Evolutionary conservation across 1,140 invertebrate genomes (phyloP).

Genomic region (Dinothrombium tinctorium): DNA sequence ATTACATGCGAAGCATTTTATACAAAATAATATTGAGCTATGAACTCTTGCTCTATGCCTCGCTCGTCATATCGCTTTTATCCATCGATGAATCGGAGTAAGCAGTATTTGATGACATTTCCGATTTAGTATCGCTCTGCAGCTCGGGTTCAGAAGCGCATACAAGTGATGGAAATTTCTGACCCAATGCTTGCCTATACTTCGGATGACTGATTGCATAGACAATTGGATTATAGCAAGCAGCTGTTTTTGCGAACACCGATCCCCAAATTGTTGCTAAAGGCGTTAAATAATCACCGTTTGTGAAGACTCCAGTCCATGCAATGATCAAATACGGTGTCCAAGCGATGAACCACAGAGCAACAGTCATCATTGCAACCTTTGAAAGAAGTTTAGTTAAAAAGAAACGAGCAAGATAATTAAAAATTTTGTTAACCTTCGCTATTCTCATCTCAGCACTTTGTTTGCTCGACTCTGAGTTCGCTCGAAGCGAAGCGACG

Average conservation of each 20-base stretch:
- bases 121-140: constrained; percentile 9
- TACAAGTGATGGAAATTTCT: constrained; percentile 40
- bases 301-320: constrained; percentile 42
- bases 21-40: too few relatives aligned
- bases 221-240: constrained; percentile 55
- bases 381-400: constrained; percentile 19
- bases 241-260: constrained; percentile 49
- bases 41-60: too few relatives aligned
- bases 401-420: constrained; percentile 5
- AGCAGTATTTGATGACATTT: constrained; percentile 7
- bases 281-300: constrained; percentile 26
- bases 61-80: not conserved
- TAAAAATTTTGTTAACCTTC: constrained; percentile 31
- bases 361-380: constrained; percentile 53
- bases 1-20: too few relatives aligned
- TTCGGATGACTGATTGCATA: constrained; percentile 58
- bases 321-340: constrained; percentile 60
- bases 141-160: constrained; percentile 20
- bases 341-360: constrained; percentile 59
- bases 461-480: constrained; percentile 33
- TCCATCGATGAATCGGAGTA: not conserved
- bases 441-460: constrained; percentile 49
- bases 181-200: constrained; percentile 39
- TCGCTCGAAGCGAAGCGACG: constrained; percentile 42
- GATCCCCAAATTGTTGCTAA: constrained; percentile 50